Percentiles rank a stretch among this genome's conserved stretches.
phyloP scores from a whole-genome alignment of 2,113 vertebrate species.

The Brachyhypopomus gauderio region DNA sequence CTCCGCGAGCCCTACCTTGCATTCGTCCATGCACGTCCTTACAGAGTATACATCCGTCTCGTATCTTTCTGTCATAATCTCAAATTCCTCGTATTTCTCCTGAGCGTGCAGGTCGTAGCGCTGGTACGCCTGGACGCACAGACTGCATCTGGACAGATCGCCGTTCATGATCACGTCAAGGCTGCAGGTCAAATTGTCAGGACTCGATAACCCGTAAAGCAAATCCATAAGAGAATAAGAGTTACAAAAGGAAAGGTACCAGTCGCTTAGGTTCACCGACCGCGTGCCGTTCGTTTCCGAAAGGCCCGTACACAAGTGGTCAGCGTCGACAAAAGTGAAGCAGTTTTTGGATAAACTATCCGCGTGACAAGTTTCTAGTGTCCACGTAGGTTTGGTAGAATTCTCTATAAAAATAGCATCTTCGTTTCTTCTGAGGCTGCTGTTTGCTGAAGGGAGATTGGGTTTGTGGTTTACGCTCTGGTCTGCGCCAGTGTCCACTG shows the following conservation, averaged over 20 bases:
- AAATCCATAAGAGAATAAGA: slow-evolving; percentile 98
- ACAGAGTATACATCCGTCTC: slow-evolving; percentile 95
- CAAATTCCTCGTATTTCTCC: slow-evolving; percentile 96
- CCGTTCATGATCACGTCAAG: slow-evolving; percentile 75
- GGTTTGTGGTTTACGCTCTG: slow-evolving; percentile 28
- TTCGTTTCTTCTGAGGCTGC: slow-evolving; percentile 74
- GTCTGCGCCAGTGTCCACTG: slow-evolving; percentile 70
- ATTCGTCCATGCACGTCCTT: slow-evolving; percentile 94
- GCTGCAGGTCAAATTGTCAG: slow-evolving; percentile 89
- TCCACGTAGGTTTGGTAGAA: slow-evolving; percentile 83
- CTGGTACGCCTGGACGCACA: slow-evolving; percentile 91
- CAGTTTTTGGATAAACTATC: slow-evolving; percentile 85
- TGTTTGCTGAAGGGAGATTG: slow-evolving; percentile 58
- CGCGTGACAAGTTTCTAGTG: slow-evolving; percentile 84
- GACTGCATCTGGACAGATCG: slow-evolving; percentile 79
- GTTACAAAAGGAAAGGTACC: slow-evolving; percentile 99
- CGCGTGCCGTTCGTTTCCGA: slow-evolving; percentile 65
- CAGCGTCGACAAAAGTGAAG: slow-evolving; percentile 86
- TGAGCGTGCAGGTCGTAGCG: slow-evolving; percentile 89
- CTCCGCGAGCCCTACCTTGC: slow-evolving; percentile 86
- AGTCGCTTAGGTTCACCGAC: slow-evolving; percentile 85
- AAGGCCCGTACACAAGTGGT: slow-evolving; percentile 85
- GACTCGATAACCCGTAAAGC: slow-evolving; percentile 89
- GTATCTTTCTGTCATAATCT: slow-evolving; percentile 91
- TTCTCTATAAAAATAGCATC: slow-evolving; percentile 84